Percentiles rank a stretch among this genome's conserved stretches.
These are phyloP conservation scores for Nomada ferruginata DNA, from an alignment of 2,888 invertebrate genomes.

Conservation along the genomic window DNA sequence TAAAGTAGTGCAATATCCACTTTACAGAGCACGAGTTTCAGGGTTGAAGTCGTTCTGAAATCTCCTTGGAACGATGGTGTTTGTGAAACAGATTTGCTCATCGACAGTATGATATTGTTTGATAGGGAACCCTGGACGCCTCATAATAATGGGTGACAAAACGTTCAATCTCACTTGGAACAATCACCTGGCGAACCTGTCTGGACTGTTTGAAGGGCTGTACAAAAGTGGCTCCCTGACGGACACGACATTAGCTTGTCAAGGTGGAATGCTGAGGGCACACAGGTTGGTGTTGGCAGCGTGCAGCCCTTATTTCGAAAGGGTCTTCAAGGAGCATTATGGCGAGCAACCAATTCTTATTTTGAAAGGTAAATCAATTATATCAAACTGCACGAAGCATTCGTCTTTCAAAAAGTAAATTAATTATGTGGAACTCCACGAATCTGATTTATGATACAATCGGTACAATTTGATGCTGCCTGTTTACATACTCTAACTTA, in stretches of 20 bases:
- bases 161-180: slow-evolving; percentile 90
- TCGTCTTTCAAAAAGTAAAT: background rate
- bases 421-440: too few relatives aligned
- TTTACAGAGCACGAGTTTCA: too few relatives aligned
- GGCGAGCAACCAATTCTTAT: slow-evolving; percentile 91
- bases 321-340: slow-evolving; percentile 90
- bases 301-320: slow-evolving; percentile 91
- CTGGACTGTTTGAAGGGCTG: slow-evolving; percentile 89
- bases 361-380: slow-evolving; percentile 84
- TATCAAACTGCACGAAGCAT: background rate
- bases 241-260: slow-evolving; percentile 90
- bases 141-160: slow-evolving; percentile 86
- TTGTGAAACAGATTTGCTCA: too few relatives aligned
- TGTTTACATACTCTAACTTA: too few relatives aligned
- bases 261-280: slow-evolving; percentile 89
- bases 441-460: too few relatives aligned
- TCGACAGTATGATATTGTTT: background rate
- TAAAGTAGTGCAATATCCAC: too few relatives aligned
- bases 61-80: too few relatives aligned
- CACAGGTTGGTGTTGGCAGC: slow-evolving; percentile 91
- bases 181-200: slow-evolving; percentile 90
- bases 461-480: too few relatives aligned
- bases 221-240: slow-evolving; percentile 89
- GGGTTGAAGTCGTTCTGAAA: too few relatives aligned
- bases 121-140: slow-evolving; percentile 4